Evolutionary conservation across 53 echinoderm and acorn worm species (phyloP).

Genomic region (Pentamera pediparva): DNA sequence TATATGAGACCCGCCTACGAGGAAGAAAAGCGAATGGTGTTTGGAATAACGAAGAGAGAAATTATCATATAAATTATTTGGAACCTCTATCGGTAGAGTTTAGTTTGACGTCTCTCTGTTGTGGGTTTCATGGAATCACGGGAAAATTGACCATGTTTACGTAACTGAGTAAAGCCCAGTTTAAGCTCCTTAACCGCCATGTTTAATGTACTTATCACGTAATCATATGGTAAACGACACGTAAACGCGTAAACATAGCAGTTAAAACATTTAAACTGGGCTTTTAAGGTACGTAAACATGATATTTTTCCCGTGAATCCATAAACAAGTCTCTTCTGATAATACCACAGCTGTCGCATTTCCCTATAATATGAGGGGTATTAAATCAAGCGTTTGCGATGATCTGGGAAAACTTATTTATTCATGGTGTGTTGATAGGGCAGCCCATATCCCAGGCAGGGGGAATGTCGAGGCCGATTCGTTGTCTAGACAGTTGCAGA

Average conservation of each 20-base stretch:
- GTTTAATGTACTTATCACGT: too few relatives aligned
- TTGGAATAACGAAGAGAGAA: neutral
- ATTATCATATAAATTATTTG: constrained; percentile 13
- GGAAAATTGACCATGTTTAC: too few relatives aligned
- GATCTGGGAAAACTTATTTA: constrained; percentile 12
- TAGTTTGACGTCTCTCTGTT: constrained; percentile 5
- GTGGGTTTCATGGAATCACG: neutral
- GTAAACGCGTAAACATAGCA: too few relatives aligned
- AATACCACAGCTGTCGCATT: constrained; percentile 4
- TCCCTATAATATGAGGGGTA: constrained; percentile 19
- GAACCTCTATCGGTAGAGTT: constrained; percentile 17
- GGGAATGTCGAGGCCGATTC: constrained; percentile 17
- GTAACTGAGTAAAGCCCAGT: too few relatives aligned
- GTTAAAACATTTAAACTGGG: too few relatives aligned
- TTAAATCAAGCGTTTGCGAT: neutral
- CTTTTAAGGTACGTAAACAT: too few relatives aligned
- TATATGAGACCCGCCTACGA: constrained; percentile 32
- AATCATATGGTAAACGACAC: too few relatives aligned
- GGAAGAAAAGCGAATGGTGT: neutral
- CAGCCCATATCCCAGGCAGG: constrained; percentile 21
- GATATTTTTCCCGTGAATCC: neutral
- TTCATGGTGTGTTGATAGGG: constrained; percentile 26
- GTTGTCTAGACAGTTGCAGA: constrained; percentile 24
- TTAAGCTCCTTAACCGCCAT: too few relatives aligned
- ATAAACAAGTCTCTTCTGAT: neutral